phyloP scores from a whole-genome alignment of 2,113 vertebrate genomes.

The Leucopsar rothschildi region DNA sequence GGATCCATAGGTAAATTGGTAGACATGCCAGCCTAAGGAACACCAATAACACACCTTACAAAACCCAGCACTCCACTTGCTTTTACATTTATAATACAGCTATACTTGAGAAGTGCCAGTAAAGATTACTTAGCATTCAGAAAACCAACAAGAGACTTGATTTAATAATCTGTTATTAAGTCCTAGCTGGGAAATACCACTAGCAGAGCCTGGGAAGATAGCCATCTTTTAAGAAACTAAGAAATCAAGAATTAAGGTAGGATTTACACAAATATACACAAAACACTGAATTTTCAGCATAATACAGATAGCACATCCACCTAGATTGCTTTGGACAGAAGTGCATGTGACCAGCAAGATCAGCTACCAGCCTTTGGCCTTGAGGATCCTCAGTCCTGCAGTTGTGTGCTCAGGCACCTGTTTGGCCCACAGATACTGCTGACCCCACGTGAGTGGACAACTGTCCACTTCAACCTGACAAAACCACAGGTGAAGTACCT shows the following conservation, averaged over 20 bases:
- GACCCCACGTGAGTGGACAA: accelerated
- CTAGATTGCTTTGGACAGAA: not conserved
- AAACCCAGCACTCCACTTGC: not conserved
- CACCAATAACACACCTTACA: not conserved
- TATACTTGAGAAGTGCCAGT: not conserved
- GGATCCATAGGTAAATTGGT: not conserved
- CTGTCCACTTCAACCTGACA: no score
- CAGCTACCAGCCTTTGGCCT: not conserved
- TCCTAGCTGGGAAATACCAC: not conserved
- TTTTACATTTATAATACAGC: not conserved
- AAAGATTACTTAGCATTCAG: not conserved
- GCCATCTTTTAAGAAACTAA: not conserved
- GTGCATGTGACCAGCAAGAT: not conserved
- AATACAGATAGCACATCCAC: not conserved
- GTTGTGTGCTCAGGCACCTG: not conserved
- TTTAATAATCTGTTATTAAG: not conserved
- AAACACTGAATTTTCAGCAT: not conserved
- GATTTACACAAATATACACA: not conserved
- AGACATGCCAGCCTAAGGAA: not conserved
- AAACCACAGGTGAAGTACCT: not conserved
- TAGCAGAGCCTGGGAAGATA: not conserved
- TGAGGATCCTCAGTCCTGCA: not conserved
- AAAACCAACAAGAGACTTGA: not conserved
- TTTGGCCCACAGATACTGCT: not conserved
- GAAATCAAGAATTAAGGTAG: not conserved